Conservation (phyloP, 1,140 invertebrate species). For the Lepidurus packardi region DNA sequence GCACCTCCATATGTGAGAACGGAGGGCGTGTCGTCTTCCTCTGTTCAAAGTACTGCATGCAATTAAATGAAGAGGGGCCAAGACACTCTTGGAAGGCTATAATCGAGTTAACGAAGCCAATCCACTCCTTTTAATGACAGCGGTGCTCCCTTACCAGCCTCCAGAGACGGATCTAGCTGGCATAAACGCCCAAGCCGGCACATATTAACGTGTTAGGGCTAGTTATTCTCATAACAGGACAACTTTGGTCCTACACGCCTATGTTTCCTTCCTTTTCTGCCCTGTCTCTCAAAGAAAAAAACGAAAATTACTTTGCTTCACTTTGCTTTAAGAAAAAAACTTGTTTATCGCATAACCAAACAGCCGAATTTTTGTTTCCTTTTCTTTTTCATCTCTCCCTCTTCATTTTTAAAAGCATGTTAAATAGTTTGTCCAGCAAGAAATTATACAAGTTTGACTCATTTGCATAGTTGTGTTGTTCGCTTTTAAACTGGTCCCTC, state of each 20-base stretch:
- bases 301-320: not conserved
- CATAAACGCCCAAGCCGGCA: conserved; percentile 7
- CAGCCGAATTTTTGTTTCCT: no score
- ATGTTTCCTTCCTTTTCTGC: not conserved
- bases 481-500: not conserved
- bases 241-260: not conserved
- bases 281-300: not conserved
- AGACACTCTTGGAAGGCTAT: conserved; percentile 21
- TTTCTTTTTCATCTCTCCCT: not conserved
- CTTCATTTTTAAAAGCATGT: no score
- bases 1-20: not conserved
- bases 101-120: conserved; percentile 21
- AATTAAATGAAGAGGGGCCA: conserved; percentile 1
- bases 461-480: not conserved
- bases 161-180: conserved; percentile 4
- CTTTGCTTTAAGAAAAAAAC: not conserved
- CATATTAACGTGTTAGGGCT: conserved; percentile 15
- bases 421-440: not conserved
- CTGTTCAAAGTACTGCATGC: not conserved
- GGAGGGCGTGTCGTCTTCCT: not conserved
- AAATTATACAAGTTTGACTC: not conserved
- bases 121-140: conserved; percentile 15
- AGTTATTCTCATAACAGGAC: not conserved
- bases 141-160: conserved; percentile 20
- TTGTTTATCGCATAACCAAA: no score